These are phyloP conservation scores for Melanotaenia maccullochi DNA, from an alignment of 2,797 vertebrate genomes.

Conservation along the genomic window DNA sequence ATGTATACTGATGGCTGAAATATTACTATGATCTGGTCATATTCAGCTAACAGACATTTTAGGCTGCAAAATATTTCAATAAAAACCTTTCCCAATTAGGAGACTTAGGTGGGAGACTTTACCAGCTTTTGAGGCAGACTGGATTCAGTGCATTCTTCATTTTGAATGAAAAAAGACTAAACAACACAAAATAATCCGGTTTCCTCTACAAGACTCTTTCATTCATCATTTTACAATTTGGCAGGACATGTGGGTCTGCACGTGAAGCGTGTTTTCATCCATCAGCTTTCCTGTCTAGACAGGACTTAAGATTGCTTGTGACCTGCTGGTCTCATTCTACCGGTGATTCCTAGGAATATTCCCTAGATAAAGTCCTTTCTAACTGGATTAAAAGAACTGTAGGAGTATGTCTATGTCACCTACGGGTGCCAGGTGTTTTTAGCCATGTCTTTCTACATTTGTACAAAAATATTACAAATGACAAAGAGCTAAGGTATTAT, in stretches of 20 bases:
- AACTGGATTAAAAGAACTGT: slow-evolving; percentile 53
- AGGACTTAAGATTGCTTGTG: slow-evolving; percentile 61
- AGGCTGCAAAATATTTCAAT: too few species aligned
- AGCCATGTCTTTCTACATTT: background rate
- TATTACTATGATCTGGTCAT: too few species aligned
- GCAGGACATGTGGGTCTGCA: slow-evolving; percentile 20
- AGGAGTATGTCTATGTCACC: slow-evolving; percentile 24
- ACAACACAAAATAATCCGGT: background rate
- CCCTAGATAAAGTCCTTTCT: slow-evolving; percentile 40
- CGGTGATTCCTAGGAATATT: slow-evolving; percentile 55
- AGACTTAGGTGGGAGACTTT: too few species aligned
- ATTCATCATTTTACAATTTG: slow-evolving; percentile 23
- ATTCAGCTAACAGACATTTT: too few species aligned
- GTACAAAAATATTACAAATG: fast-evolving
- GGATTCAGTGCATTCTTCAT: too few species aligned
- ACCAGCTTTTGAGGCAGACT: too few species aligned
- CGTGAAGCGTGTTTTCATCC: slow-evolving; percentile 46
- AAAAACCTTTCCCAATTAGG: too few species aligned
- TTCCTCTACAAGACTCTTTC: slow-evolving; percentile 16
- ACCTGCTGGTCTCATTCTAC: slow-evolving; percentile 61
- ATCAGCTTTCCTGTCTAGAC: slow-evolving; percentile 67
- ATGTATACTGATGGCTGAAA: too few species aligned
- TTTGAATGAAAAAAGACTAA: background rate
- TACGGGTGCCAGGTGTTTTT: background rate
- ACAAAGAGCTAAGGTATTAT: background rate